phyloP scores from a whole-genome alignment of 2,797 vertebrate species.

The Bryconaethiops microstoma region DNA sequence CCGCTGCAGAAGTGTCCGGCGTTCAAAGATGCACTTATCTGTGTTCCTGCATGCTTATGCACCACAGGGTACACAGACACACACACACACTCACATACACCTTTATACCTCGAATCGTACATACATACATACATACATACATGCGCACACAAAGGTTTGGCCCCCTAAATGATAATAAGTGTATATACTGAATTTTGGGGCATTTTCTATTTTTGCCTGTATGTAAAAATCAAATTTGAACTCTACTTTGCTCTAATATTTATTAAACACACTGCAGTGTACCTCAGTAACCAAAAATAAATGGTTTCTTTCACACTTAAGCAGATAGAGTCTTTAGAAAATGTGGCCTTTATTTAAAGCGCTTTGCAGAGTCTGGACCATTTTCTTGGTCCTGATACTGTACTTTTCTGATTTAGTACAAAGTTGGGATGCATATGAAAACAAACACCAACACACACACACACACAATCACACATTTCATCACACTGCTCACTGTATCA shows the following conservation, averaged over 20 bases:
- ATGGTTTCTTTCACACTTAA: not conserved
- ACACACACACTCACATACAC: not conserved
- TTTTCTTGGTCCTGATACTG: not conserved
- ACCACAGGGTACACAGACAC: conserved; percentile 18
- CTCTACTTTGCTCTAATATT: too few relatives aligned
- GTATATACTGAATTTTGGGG: too few relatives aligned
- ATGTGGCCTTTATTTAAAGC: not conserved
- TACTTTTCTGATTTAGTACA: not conserved
- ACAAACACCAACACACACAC: not conserved
- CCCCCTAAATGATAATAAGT: too few relatives aligned
- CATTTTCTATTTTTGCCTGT: too few relatives aligned
- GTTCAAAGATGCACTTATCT: conserved; percentile 49
- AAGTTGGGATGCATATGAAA: not conserved
- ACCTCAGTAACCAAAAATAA: not conserved
- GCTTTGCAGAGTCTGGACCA: not conserved
- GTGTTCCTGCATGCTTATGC: conserved; percentile 39
- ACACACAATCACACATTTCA: conserved; percentile 7
- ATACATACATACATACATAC: too few relatives aligned
- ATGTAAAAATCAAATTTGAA: too few relatives aligned
- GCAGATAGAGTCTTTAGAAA: not conserved
- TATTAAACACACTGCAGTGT: not conserved
- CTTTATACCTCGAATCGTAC: too few relatives aligned
- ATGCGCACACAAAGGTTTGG: too few relatives aligned
- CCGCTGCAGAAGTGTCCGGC: conserved; percentile 52
- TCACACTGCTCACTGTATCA: conserved; percentile 1